Percentiles rank a stretch among this genome's conserved stretches.
These are phyloP conservation scores for Drosophila subsilvestris DNA, from an alignment of 2,888 invertebrate species.

Conservation along the genomic window DNA sequence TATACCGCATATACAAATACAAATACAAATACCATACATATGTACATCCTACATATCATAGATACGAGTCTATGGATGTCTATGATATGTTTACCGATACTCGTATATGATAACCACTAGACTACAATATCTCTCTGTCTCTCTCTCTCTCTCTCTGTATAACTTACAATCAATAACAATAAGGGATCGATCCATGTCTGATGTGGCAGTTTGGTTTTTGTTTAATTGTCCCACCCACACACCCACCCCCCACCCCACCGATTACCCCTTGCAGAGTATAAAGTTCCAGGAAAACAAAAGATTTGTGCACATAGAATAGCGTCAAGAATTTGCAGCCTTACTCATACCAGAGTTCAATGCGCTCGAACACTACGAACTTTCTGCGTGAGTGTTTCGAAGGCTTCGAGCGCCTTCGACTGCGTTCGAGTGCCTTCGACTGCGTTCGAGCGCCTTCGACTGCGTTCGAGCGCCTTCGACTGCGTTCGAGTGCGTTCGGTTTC, in stretches of 20 bases:
- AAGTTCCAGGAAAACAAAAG: neutral
- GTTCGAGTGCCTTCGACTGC: no score
- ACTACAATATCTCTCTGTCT: slow-evolving; percentile 4
- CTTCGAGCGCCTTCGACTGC: no score
- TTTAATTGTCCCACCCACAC: neutral
- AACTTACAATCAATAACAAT: slow-evolving; percentile 20
- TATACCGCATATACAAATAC: slow-evolving; percentile 22
- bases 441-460: no score
- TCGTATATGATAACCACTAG: slow-evolving; percentile 28
- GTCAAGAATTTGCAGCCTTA: neutral
- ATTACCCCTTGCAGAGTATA: neutral
- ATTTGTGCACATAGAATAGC: no score
- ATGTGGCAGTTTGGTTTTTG: slow-evolving; percentile 32
- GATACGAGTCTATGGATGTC: slow-evolving; percentile 18
- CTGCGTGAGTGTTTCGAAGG: no score
- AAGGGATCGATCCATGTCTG: slow-evolving; percentile 6
- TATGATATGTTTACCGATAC: slow-evolving; percentile 8
- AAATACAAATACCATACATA: slow-evolving; percentile 15
- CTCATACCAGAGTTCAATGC: no score
- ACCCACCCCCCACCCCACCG: slow-evolving; percentile 8
- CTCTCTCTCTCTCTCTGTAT: neutral
- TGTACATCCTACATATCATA: slow-evolving; percentile 14
- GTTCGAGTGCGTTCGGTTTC: no score
- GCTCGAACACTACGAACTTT: no score
- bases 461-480: no score